phyloP scores from a whole-genome alignment of 2,113 vertebrate species.

The Platycercus adscitus region DNA sequence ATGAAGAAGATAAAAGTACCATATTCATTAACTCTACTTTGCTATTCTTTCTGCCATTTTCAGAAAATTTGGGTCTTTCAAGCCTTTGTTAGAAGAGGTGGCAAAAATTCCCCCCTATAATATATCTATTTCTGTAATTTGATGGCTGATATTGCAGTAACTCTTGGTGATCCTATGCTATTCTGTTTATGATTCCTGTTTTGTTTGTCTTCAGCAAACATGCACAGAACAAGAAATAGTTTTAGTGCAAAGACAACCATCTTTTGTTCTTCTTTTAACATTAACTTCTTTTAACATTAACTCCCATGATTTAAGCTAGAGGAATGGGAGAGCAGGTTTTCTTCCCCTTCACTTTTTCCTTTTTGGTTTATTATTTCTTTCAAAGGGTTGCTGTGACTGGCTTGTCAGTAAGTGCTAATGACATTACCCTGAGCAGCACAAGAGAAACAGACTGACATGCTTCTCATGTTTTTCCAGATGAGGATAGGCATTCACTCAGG shows the following conservation, averaged over 20 bases:
- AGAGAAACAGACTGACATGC: not conserved
- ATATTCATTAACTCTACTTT: not conserved
- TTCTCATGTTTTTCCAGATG: slow-evolving; percentile 76
- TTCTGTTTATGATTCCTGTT: not conserved
- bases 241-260: not conserved
- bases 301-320: not conserved
- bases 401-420: not conserved
- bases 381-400: not conserved
- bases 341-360: not conserved
- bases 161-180: not conserved
- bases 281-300: no score
- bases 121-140: not conserved
- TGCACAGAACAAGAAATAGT: not conserved
- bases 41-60: not conserved
- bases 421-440: not conserved
- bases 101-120: not conserved
- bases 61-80: not conserved
- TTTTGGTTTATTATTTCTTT: not conserved
- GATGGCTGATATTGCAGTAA: not conserved
- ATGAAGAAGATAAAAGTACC: not conserved
- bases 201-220: not conserved
- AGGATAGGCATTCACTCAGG: slow-evolving; percentile 98
- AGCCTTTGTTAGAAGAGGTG: not conserved
- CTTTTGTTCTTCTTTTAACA: not conserved
- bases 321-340: not conserved